These are phyloP conservation scores for Mactromeris polynyma DNA, from an alignment of 2,888 invertebrate species.

Conservation along the genomic window DNA sequence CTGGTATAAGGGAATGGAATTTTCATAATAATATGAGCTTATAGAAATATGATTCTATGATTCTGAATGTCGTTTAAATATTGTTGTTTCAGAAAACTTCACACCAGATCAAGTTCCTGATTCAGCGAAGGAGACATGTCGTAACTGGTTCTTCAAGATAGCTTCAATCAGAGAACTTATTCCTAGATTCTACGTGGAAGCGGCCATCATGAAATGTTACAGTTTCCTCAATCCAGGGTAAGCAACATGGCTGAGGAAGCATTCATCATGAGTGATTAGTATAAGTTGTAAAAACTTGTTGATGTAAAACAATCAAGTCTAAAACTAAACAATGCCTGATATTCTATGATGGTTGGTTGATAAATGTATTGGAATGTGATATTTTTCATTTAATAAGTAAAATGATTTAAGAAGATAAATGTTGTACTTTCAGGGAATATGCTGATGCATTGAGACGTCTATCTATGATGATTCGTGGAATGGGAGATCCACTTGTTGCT, in stretches of 20 bases:
- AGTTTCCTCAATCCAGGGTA: conserved; percentile 92
- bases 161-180: conserved; percentile 98
- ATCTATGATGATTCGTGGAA: conserved; percentile 95
- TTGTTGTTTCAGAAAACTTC: conserved; percentile 90
- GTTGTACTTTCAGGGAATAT: conserved; percentile 90
- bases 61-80: too few species aligned
- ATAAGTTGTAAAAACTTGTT: too few species aligned
- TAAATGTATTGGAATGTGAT: too few species aligned
- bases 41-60: too few species aligned
- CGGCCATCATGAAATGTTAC: conserved; percentile 96
- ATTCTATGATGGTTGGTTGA: too few species aligned
- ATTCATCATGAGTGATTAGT: too few species aligned
- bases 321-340: too few species aligned
- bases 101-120: conserved; percentile 92
- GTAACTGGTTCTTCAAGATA: conserved; percentile 99
- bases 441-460: conserved; percentile 91
- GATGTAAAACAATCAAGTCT: too few species aligned
- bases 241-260: too few species aligned
- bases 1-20: too few species aligned
- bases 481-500: conserved; percentile 97
- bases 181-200: conserved; percentile 96
- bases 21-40: too few species aligned
- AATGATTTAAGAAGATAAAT: not conserved
- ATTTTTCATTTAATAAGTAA: too few species aligned
- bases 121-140: conserved; percentile 97